A percentile compares a stretch with the other conserved stretches of the same genome.
Conservation (phyloP, 1,140 invertebrate species). For the Nixonia krombeini region DNA sequence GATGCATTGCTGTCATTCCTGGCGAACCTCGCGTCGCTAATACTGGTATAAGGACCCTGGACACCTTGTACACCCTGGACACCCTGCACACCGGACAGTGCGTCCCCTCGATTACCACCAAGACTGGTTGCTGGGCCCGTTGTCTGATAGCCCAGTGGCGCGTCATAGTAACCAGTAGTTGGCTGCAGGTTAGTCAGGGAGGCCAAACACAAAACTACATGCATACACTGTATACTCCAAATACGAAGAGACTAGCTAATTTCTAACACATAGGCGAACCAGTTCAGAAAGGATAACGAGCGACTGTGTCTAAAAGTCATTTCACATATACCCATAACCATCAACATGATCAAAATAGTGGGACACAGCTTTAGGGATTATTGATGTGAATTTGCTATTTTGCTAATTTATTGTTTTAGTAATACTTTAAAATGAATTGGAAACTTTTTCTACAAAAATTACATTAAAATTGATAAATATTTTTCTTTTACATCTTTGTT, state of each 20-base stretch:
- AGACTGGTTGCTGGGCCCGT: conserved; percentile 70
- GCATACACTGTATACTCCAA: conserved; percentile 71
- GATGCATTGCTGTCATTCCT: conserved; percentile 87
- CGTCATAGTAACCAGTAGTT: conserved; percentile 72
- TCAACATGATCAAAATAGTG: too few relatives aligned
- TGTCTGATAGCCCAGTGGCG: conserved; percentile 69
- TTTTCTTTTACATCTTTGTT: too few relatives aligned
- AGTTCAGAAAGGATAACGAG: conserved; percentile 44
- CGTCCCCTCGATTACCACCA: conserved; percentile 75
- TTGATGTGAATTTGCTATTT: too few relatives aligned
- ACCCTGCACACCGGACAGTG: conserved; percentile 76
- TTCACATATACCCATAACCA: too few relatives aligned
- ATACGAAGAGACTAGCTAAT: conserved; percentile 65
- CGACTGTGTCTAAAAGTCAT: conserved; percentile 12
- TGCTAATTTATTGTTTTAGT: too few relatives aligned
- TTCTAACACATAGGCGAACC: conserved; percentile 50
- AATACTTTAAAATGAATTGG: too few relatives aligned
- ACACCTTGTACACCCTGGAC: conserved; percentile 68
- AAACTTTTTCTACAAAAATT: too few relatives aligned
- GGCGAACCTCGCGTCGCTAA: conserved; percentile 81
- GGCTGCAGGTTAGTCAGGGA: conserved; percentile 70
- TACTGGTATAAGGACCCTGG: conserved; percentile 79
- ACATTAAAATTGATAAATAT: too few relatives aligned
- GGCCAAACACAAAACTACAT: conserved; percentile 72
- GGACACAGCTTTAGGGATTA: conserved; percentile 1